Percentiles rank a stretch among this genome's conserved stretches.
Evolutionary conservation across 1,140 invertebrate genomes (phyloP).

Genomic region (Zeugodacus cucurbitae): DNA sequence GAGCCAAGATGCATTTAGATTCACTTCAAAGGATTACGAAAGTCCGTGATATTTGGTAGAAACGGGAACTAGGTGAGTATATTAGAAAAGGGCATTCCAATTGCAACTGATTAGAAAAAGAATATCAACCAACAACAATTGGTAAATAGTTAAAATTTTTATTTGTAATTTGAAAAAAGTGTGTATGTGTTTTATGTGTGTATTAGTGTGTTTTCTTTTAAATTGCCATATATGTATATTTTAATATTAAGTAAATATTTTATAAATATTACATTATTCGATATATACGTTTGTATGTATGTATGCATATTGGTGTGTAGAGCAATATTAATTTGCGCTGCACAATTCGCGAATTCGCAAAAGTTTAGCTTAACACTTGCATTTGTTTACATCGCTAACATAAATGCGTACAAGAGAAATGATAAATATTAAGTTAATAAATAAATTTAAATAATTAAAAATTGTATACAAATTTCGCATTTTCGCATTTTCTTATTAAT

Average conservation of each 20-base stretch:
- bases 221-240: not conserved
- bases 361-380: not conserved
- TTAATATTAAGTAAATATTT: constrained; percentile 26
- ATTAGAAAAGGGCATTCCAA: too few relatives aligned
- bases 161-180: constrained; percentile 40
- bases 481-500: not conserved
- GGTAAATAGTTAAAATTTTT: constrained; percentile 18
- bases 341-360: not conserved
- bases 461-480: not conserved
- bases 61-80: too few relatives aligned
- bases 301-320: not conserved
- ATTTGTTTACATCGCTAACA: not conserved
- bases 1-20: too few relatives aligned
- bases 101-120: too few relatives aligned
- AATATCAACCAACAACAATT: not conserved
- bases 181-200: constrained; percentile 3
- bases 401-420: constrained; percentile 12
- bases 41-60: too few relatives aligned
- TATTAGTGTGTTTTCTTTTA: not conserved
- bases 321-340: not conserved
- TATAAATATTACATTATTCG: constrained; percentile 19
- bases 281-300: not conserved
- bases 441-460: constrained; percentile 19
- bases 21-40: too few relatives aligned
- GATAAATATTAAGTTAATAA: constrained; percentile 22